Evolutionary conservation across 2,113 vertebrate species (phyloP).

Genomic region (Apteryx owenii): DNA sequence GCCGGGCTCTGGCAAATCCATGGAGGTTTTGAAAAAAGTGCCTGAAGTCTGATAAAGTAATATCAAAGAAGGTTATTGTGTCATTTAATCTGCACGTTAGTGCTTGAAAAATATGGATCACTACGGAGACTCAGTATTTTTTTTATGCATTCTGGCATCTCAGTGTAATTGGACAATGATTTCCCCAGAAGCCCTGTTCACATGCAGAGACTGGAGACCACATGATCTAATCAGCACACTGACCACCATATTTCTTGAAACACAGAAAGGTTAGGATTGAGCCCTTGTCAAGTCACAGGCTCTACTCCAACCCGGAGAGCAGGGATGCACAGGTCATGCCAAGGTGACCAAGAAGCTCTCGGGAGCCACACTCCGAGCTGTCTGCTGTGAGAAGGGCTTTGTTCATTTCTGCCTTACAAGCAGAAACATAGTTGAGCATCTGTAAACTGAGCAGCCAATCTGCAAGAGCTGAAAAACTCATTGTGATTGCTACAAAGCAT

Average conservation of each 20-base stretch:
- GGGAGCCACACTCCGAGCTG: not conserved
- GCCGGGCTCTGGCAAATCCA: not conserved
- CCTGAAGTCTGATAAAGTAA: not conserved
- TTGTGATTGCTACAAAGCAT: not conserved
- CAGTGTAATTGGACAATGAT: not conserved
- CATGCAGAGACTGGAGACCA: not conserved
- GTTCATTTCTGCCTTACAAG: not conserved
- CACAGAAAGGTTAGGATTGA: fast-evolving
- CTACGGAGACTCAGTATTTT: not conserved
- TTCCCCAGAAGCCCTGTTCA: not conserved
- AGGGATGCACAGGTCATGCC: not conserved
- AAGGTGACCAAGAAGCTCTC: not conserved
- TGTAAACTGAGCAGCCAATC: not conserved
- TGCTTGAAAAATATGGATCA: not conserved
- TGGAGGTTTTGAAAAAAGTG: not conserved
- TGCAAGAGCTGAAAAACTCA: not conserved
- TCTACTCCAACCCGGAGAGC: not conserved
- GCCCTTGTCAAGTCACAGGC: fast-evolving
- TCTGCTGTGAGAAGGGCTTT: not conserved
- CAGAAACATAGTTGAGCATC: not conserved
- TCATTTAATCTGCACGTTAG: not conserved
- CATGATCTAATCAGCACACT: not conserved
- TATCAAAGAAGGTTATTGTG: not conserved
- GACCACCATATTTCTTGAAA: not conserved
- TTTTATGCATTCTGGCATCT: not conserved